Evolutionary conservation across 2,888 invertebrate genomes (phyloP).

Genomic region (Chymomyza caudatula): DNA sequence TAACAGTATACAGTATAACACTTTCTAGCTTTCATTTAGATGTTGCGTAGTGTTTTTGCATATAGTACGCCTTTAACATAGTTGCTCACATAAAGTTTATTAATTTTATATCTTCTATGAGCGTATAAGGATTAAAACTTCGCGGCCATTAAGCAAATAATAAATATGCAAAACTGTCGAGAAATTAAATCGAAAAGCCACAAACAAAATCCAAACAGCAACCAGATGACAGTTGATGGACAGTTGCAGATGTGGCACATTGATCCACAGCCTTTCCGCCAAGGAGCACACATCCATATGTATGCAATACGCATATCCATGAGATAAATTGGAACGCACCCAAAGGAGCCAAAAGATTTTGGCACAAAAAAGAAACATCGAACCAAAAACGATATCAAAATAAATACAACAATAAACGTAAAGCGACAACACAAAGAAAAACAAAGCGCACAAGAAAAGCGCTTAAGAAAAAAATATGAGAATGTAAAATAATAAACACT

Average conservation of each 20-base stretch:
- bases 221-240: too few species aligned
- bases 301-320: conserved; percentile 55
- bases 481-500: conserved; percentile 72
- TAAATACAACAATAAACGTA: conserved; percentile 17
- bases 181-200: conserved; percentile 20
- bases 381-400: conserved; percentile 2
- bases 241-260: not conserved
- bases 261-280: not conserved
- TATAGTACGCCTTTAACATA: conserved; percentile 54
- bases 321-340: conserved; percentile 34
- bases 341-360: conserved; percentile 35
- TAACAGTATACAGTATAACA: not conserved
- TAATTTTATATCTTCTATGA: conserved; percentile 69
- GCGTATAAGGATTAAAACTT: conserved; percentile 31
- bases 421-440: conserved; percentile 17
- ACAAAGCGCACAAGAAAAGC: conserved; percentile 16
- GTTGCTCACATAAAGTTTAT: conserved; percentile 65
- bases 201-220: conserved; percentile 25
- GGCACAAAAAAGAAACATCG: conserved; percentile 27
- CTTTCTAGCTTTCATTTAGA: conserved; percentile 17
- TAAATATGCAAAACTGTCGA: conserved; percentile 10
- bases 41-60: conserved; percentile 56
- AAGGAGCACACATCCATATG: conserved; percentile 5
- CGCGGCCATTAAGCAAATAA: conserved; percentile 4
- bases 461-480: conserved; percentile 66